Evolutionary conservation across 1,140 invertebrate species (phyloP).

Genomic region (Bombus huntii): DNA sequence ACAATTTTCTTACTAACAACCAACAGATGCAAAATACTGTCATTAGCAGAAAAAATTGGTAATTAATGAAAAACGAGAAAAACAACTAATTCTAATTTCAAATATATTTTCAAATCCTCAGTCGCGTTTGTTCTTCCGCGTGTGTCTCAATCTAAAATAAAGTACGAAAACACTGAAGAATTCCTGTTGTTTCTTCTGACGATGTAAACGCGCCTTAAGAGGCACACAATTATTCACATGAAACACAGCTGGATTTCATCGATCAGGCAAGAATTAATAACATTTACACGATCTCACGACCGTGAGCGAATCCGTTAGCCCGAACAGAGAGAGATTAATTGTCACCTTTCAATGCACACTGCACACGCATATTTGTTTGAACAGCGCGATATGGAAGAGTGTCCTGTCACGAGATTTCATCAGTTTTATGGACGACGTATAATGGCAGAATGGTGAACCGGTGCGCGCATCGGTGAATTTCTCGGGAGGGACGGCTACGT

Average conservation of each 20-base stretch:
- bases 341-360: constrained; percentile 6
- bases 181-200: neutral
- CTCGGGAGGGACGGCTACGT: constrained; percentile 15
- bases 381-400: neutral
- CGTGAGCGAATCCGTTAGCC: no score
- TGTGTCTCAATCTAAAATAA: neutral
- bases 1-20: neutral
- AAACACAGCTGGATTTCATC: neutral
- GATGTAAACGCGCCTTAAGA: neutral
- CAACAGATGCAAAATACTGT: neutral
- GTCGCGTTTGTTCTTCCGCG: neutral
- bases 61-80: neutral
- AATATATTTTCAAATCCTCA: neutral
- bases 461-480: constrained; percentile 19
- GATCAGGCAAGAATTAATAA: neutral
- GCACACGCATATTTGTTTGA: neutral
- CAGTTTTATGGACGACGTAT: constrained; percentile 47
- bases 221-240: no score
- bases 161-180: neutral
- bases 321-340: constrained; percentile 17
- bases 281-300: neutral
- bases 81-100: neutral
- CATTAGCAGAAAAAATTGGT: neutral
- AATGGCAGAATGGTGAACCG: constrained; percentile 26
- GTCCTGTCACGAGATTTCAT: constrained; percentile 38